Conservation (phyloP, 2,888 invertebrate genomes). For the Balanococcus diminutus region DNA sequence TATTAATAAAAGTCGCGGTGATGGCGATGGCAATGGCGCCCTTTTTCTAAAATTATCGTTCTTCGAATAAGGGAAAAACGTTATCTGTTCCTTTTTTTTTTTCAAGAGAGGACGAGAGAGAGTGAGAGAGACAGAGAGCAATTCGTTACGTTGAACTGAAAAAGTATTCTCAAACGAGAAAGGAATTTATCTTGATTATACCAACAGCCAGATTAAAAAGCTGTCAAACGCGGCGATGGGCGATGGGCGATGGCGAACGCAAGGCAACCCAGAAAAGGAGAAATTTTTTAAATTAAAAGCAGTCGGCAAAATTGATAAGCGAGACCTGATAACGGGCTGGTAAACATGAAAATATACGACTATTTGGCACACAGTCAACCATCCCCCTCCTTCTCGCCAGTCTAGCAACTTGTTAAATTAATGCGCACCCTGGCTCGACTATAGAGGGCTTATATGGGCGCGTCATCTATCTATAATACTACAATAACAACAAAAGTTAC, state of each 20-base stretch:
- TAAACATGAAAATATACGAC: constrained; percentile 42
- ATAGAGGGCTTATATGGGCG: too few relatives aligned
- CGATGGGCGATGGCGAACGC: too few relatives aligned
- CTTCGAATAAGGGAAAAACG: constrained; percentile 30
- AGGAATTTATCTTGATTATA: constrained; percentile 49
- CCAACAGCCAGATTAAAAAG: constrained; percentile 49
- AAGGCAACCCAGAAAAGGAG: background rate
- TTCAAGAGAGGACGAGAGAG: too few relatives aligned
- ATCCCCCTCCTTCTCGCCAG: background rate
- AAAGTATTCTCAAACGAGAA: constrained; percentile 41
- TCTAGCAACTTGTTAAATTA: background rate
- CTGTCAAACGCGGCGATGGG: constrained; percentile 46
- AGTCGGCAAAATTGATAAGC: constrained; percentile 39
- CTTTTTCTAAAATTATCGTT: constrained; percentile 36
- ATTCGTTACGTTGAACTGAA: constrained; percentile 41
- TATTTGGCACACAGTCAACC: constrained; percentile 40
- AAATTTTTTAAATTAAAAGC: constrained; percentile 45
- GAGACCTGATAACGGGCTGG: constrained; percentile 41
- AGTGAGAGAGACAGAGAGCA: too few relatives aligned
- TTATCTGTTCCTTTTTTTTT: constrained; percentile 41
- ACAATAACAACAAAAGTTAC: constrained; percentile 37
- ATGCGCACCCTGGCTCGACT: constrained; percentile 11
- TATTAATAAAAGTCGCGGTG: constrained; percentile 39
- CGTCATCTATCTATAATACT: background rate
- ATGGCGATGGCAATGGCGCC: background rate